Evolutionary conservation across 2,888 invertebrate genomes (phyloP).

Genomic region (Drosophila heteroneura): DNA sequence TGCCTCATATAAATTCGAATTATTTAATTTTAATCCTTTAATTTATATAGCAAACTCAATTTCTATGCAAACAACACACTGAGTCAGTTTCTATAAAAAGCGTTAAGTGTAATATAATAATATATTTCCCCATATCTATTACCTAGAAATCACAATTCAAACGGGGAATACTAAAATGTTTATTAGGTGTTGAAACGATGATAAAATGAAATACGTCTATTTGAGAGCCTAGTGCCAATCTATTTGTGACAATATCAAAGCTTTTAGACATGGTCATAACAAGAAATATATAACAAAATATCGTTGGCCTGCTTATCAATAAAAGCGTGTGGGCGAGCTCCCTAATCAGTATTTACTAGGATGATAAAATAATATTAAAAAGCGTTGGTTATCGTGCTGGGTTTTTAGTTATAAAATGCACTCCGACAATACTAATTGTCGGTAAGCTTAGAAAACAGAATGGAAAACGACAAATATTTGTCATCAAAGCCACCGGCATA

Average conservation of each 20-base stretch:
- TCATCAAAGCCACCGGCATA: conserved; percentile 24
- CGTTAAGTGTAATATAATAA: not conserved
- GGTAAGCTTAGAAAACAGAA: not conserved
- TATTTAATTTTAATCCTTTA: not conserved
- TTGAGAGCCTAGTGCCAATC: not conserved
- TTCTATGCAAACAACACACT: not conserved
- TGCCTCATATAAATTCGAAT: not conserved
- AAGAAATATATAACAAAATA: not conserved
- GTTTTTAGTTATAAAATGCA: conserved; percentile 26
- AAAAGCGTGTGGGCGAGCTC: not conserved
- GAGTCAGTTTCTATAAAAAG: conserved; percentile 11
- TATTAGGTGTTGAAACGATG: not conserved
- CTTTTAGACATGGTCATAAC: not conserved
- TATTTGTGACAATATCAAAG: not conserved
- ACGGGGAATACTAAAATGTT: not conserved
- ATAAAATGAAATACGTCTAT: not conserved
- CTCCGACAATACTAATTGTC: not conserved
- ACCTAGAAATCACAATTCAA: not conserved
- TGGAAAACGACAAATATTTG: conserved; percentile 51
- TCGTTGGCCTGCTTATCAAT: conserved; percentile 36
- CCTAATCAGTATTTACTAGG: conserved; percentile 3
- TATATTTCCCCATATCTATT: not conserved
- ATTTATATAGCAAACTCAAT: not conserved
- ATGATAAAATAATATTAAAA: not conserved
- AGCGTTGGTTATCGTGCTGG: not conserved